phyloP scores from a whole-genome alignment of 2,888 invertebrate genomes.

The Nymphalis polychloros region DNA sequence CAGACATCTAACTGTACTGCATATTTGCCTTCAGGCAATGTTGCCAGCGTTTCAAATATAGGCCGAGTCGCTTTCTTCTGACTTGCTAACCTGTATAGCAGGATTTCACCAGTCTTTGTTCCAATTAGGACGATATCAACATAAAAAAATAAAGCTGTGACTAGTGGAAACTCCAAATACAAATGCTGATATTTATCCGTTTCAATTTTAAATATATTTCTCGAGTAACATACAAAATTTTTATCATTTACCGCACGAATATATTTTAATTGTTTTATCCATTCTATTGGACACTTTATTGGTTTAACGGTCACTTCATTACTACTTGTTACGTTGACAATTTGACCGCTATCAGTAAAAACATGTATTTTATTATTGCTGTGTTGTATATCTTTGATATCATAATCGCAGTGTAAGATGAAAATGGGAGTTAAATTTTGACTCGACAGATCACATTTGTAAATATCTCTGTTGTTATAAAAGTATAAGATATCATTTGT shows the following conservation, averaged over 20 bases:
- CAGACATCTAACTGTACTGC: conserved; percentile 66
- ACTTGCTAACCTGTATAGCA: conserved; percentile 61
- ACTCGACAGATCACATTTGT: conserved; percentile 51
- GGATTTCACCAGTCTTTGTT: conserved; percentile 58
- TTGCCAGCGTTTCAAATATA: conserved; percentile 57
- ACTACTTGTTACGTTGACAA: conserved; percentile 52
- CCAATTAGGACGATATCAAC: conserved; percentile 64
- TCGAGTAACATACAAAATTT: conserved; percentile 68
- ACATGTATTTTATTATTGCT: conserved; percentile 50
- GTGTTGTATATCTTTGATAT: conserved; percentile 62
- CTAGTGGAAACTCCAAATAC: conserved; percentile 66
- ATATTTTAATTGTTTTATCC: conserved; percentile 64
- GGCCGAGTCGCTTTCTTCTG: conserved; percentile 55
- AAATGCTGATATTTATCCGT: conserved; percentile 61
- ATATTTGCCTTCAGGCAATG: conserved; percentile 62
- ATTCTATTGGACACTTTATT: conserved; percentile 59
- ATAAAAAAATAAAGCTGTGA: conserved; percentile 69
- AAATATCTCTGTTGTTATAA: conserved; percentile 58
- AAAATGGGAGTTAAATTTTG: conserved; percentile 53
- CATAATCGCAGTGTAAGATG: conserved; percentile 56
- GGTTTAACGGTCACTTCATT: conserved; percentile 44
- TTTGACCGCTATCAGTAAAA: conserved; percentile 66
- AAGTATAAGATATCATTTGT: conserved; percentile 54
- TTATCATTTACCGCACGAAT: conserved; percentile 57
- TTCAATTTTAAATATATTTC: conserved; percentile 66